Evolutionary conservation across 2,113 vertebrate species (phyloP).

Genomic region (Theristicus caerulescens): DNA sequence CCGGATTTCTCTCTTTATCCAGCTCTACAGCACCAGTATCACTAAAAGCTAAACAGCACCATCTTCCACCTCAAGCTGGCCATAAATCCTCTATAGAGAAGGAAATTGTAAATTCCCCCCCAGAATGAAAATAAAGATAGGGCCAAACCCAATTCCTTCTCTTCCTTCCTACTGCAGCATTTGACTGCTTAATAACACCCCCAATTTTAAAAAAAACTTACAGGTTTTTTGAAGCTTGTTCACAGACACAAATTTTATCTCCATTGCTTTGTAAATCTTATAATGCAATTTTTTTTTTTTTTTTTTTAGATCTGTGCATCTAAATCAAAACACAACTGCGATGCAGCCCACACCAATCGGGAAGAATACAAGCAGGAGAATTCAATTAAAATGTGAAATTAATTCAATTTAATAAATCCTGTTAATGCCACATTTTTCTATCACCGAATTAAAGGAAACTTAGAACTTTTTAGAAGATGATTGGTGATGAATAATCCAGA

Average conservation of each 20-base stretch:
- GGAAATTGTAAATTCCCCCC: not conserved
- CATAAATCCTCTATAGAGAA: not conserved
- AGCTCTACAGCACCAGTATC: not conserved
- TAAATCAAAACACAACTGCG: not conserved
- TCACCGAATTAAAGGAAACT: conserved; percentile 59
- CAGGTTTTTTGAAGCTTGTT: not conserved
- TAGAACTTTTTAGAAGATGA: not conserved
- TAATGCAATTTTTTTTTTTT: not conserved
- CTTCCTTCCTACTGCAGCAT: not conserved
- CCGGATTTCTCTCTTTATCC: not conserved
- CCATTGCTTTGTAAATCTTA: not conserved
- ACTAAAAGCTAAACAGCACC: not conserved
- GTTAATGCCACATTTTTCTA: conserved; percentile 68
- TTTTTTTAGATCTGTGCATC: not conserved
- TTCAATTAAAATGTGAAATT: conserved; percentile 73
- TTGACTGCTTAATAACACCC: not conserved
- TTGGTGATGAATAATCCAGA: conserved; percentile 17
- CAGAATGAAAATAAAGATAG: not conserved
- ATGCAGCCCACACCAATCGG: conserved; percentile 23
- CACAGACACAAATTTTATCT: not conserved
- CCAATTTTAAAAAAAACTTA: not conserved
- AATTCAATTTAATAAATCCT: conserved; percentile 72
- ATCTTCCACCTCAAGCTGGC: not conserved
- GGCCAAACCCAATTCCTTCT: not conserved
- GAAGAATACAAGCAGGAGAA: conserved; percentile 35